A percentile compares a stretch with the other conserved stretches of the same genome.
Conservation (phyloP, 2,113 vertebrate genomes). For the Rhinoptilus africanus region DNA sequence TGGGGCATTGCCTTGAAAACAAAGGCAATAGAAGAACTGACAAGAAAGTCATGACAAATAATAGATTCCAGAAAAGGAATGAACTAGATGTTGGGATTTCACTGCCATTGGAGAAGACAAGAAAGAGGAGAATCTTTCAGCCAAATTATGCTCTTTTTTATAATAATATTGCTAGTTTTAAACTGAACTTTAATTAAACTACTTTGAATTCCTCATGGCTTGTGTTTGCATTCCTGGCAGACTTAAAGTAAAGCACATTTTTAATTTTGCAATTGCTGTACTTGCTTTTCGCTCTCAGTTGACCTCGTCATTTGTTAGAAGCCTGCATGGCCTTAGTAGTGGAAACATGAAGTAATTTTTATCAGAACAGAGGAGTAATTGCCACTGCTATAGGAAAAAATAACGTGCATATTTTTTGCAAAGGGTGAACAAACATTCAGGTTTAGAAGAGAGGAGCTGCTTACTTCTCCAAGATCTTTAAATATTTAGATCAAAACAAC, state of each 20-base stretch:
- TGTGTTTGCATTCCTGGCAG: background rate
- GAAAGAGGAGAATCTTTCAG: background rate
- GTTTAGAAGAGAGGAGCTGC: background rate
- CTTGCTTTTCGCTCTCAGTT: background rate
- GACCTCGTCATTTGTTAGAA: background rate
- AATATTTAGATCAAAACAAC: background rate
- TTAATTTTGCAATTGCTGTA: background rate
- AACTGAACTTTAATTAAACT: background rate
- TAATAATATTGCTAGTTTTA: background rate
- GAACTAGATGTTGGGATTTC: background rate
- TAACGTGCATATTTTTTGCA: rapidly evolving
- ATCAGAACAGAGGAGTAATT: background rate
- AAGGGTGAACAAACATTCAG: background rate
- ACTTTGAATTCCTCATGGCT: background rate
- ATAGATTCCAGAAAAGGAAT: background rate
- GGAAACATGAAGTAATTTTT: background rate
- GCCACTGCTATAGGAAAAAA: background rate
- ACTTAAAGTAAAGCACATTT: background rate
- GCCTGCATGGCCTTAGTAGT: background rate
- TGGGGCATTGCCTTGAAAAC: background rate
- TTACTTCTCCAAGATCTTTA: background rate
- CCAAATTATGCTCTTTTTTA: background rate
- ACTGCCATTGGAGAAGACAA: background rate
- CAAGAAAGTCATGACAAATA: background rate
- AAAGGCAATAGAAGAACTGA: background rate